Evolutionary conservation across 2,113 vertebrate species (phyloP), one percentile per base, ranked within the genome.

Genomic region (Hyaena hyaena): DNA sequence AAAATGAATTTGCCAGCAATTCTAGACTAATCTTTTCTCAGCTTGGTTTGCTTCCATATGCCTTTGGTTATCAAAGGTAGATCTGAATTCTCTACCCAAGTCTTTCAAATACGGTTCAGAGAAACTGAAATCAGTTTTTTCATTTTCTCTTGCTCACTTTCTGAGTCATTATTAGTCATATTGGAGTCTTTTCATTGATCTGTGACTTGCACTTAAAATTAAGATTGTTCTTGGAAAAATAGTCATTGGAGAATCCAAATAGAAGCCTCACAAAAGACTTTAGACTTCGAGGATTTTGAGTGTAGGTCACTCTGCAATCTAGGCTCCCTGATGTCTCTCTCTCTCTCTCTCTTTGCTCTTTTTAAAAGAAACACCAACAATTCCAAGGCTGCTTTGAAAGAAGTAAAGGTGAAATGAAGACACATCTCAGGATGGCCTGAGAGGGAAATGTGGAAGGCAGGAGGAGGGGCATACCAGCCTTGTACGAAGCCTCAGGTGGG

Each of bases 191-290:
- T 96, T 93, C 61, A 19, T 33, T 28, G 45, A 68, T 43, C 80
- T 82, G 80, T 92, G 85, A 87, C 73, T 45, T 71, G 58, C 81
- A 76, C 45, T 97, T 89, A 94, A 80, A 95, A 89, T 93, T 95
- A 89, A 94, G 26, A 92, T 90, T 95, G 39, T 91, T 88, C 87
- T 96, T 97, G 86, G 68, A 90, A 91, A 96, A 86, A 93, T 43
- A 96, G 87, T 76, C 48, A 15, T 61, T 24, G 48, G 71, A 87
- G 35, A 90, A 94, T 81, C 88, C 55, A 95, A 85, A 95, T 63
- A 89, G 77, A 96, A 73, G 10, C 93, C 45, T 96, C 61, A 58
- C 7, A 66, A n/a, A 85, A 96, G 76, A 61, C n/a, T 88, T 85
- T 53, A 74, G 61, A 95, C 80, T 63, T 87, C 2, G 15, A 97